phyloP scores from a whole-genome alignment of 2,888 invertebrate genomes.

The Timema podura region DNA sequence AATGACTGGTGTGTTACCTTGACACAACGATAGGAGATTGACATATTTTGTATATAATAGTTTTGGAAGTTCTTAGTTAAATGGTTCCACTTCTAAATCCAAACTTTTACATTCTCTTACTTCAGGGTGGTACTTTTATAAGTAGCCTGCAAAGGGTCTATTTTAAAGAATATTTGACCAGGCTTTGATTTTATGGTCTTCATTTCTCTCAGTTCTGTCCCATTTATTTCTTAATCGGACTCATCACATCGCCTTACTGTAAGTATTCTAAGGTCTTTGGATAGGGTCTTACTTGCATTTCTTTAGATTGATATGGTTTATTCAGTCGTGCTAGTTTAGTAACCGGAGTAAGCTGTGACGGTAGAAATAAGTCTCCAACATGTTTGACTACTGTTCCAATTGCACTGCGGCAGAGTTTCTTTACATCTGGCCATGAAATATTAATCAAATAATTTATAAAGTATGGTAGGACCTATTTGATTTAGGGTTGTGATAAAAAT shows the following conservation, averaged over 20 bases:
- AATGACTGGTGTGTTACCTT: constrained; percentile 1
- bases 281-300: too few species aligned
- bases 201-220: not conserved
- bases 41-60: not conserved
- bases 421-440: too few species aligned
- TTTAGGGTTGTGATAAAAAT: too few species aligned
- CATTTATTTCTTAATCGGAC: not conserved
- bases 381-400: too few species aligned
- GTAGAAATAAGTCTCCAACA: too few species aligned
- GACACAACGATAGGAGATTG: not conserved
- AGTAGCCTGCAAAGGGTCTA: not conserved
- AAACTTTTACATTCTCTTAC: too few species aligned
- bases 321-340: too few species aligned
- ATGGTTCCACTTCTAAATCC: not conserved
- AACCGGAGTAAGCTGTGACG: too few species aligned
- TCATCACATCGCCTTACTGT: not conserved
- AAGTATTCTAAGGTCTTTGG: not conserved
- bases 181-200: not conserved
- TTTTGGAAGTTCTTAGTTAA: not conserved
- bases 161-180: not conserved
- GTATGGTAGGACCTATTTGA: too few species aligned
- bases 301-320: too few species aligned
- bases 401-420: too few species aligned
- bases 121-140: not conserved
- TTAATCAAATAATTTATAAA: too few species aligned